phyloP scores from a whole-genome alignment of 1,140 invertebrate species.

The Drosophila prosaltans region DNA sequence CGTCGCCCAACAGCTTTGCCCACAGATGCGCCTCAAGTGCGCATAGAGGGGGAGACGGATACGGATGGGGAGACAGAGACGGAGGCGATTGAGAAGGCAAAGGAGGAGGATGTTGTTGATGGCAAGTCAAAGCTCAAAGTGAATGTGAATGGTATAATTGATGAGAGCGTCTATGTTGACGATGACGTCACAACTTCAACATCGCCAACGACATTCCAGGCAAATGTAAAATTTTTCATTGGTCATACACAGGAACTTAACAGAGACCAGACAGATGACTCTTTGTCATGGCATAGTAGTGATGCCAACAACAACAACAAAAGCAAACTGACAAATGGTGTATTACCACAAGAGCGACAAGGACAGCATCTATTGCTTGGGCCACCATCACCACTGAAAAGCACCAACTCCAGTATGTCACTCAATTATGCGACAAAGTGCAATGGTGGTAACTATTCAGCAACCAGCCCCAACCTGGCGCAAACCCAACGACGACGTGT shows the following conservation, averaged over 20 bases:
- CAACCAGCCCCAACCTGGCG: not conserved
- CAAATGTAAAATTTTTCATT: conserved; percentile 80
- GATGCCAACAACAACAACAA: conserved; percentile 64
- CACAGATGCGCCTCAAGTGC: conserved; percentile 62
- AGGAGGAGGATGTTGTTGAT: conserved; percentile 32
- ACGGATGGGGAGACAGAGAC: not conserved
- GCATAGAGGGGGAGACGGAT: conserved; percentile 24
- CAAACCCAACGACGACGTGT: conserved; percentile 49
- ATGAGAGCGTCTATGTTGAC: conserved; percentile 52
- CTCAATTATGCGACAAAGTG: conserved; percentile 70
- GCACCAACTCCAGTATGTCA: conserved; percentile 59
- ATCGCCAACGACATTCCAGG: conserved; percentile 26
- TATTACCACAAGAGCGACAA: conserved; percentile 50
- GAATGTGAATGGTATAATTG: conserved; percentile 78
- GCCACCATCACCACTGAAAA: conserved; percentile 47
- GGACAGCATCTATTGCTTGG: conserved; percentile 19
- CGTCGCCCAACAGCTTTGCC: conserved; percentile 74
- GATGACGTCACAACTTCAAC: conserved; percentile 40
- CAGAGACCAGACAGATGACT: conserved; percentile 58
- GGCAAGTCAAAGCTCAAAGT: conserved; percentile 65
- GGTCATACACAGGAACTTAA: conserved; percentile 73
- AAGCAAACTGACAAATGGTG: conserved; percentile 53
- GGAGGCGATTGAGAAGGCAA: not conserved
- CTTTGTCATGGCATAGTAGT: conserved; percentile 66
- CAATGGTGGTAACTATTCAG: conserved; percentile 21